Base-by-base conservation (phyloP, 2,888 invertebrate genomes). In the Andrena hattorfiana region DNA sequence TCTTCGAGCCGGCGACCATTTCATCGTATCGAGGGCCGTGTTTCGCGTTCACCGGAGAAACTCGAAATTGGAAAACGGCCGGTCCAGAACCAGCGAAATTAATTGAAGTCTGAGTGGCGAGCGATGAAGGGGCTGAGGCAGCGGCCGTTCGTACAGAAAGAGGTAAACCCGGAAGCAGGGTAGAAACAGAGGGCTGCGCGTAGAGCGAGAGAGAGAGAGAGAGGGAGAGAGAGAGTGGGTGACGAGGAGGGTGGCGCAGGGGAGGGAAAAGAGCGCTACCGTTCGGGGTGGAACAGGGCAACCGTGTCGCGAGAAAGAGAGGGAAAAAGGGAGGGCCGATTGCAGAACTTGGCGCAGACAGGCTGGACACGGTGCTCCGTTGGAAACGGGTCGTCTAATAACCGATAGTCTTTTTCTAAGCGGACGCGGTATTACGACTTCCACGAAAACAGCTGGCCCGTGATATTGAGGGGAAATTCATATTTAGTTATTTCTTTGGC, bases 91-190 rank as follows among this genome's bases (percentile, higher is more conserved):
- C 88, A 84, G 85, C 85, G 87, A 92, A 91, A 91, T 92, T 91
- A 91, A 92, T 91, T 91, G 87, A 90, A 91, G 89, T 91, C 90
- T 90, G 91, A 90, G 90, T 90, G 90, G 86, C 85, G 87, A 85
- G 84, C 83, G 87, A 87, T 84, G 83, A 87, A 84, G 84, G 87
- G 84, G 84, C 84, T 71, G 86, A 82, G 83, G 85, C 78, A 75
- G 70, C 81, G 80, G 78, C 82, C 80, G 75, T 49, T 26, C 75
- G 78, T 48, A 77, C 81, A 78, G 87, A 85, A 83, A 85, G 87
- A 87, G 87, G 81, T 78, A 85, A 87, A 85, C 76, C 77, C 81
- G 85, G 85, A 83, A 81, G 81, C 81, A 60, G 80, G 77, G 79
- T 70, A 48, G 79, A 73, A 74, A 81, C 70, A 54, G 73, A 75